Evolutionary conservation across 2,113 vertebrate genomes (phyloP).

Genomic region (Sus scrofa): T2T-Sscrofa CM000817.6:55187001-55187500

Average conservation of each 20-base stretch:
- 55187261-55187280: not conserved
- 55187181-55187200: not conserved
- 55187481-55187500: not conserved
- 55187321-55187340: not conserved
- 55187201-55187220: not conserved
- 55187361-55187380: not conserved
- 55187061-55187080: fast-evolving
- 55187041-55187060: not conserved
- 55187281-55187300: not conserved
- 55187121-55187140: not conserved
- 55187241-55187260: fast-evolving
- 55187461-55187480: not conserved
- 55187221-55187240: fast-evolving
- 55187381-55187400: not conserved
- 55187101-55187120: not conserved
- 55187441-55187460: not conserved
- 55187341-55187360: not conserved
- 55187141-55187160: not conserved
- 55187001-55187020: not conserved
- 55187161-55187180: not conserved
- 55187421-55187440: not conserved
- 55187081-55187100: not conserved
- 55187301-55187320: not conserved
- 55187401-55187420: not conserved
- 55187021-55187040: not conserved